Conservation (phyloP, 2,113 vertebrate species). For the Hylia prasina region DNA sequence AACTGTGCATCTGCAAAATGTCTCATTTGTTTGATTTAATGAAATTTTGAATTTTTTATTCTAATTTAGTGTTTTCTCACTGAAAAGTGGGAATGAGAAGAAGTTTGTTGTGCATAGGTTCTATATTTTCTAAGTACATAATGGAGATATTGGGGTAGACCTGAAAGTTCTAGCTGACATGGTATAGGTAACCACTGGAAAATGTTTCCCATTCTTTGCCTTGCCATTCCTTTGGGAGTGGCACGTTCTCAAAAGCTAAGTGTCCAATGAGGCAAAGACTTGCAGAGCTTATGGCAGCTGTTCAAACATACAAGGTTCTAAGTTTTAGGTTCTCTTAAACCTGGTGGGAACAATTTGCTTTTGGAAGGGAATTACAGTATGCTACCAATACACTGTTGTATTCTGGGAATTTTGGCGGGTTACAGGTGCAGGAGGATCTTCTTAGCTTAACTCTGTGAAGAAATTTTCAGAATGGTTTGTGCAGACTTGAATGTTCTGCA, state of each 20-base stretch:
- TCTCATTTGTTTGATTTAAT: not conserved
- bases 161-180: not conserved
- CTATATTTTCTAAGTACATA: not conserved
- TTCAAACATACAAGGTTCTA: not conserved
- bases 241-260: not conserved
- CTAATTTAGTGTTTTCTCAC: not conserved
- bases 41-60: not conserved
- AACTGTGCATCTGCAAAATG: slow-evolving; percentile 24
- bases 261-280: not conserved
- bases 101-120: not conserved
- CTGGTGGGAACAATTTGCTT: not conserved
- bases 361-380: not conserved
- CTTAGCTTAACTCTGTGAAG: not conserved
- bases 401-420: not conserved
- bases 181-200: not conserved
- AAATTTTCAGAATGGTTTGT: not conserved
- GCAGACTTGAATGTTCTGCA: not conserved
- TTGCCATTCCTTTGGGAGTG: not conserved
- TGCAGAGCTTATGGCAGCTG: not conserved
- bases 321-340: not conserved
- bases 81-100: not conserved
- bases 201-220: not conserved
- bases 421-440: not conserved
- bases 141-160: not conserved
- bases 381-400: not conserved